Base-by-base conservation (phyloP, 2,797 vertebrate species). In the Darevskia nairensis region DNA sequence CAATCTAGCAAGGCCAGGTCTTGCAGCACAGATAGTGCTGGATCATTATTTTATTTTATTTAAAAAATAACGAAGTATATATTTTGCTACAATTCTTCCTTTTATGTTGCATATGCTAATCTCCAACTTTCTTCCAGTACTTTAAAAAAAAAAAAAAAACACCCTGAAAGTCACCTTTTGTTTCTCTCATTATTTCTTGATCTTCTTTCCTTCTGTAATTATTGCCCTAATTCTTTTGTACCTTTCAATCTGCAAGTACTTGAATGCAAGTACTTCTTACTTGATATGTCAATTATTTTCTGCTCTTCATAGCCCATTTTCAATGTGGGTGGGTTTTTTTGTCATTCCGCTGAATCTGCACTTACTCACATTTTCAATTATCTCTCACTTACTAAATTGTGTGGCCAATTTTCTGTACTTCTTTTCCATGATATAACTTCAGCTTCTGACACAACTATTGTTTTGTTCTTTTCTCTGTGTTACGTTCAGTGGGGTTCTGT, bases 301-400 rank as follows among this genome's bases (percentile, higher is more conserved):
- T 71, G 35, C 46, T 29, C 35, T 71, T 72, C 71, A 41, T 32
- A 82, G 19, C 44, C 78, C 44, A 69, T 59, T 84, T 82, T n/a
- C 44, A 78, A 17, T 88, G 27, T 83, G 71, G 41, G 59, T 75
- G 39, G 50, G 3, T 4, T 8, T 50, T 46, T 80, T 66, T 84
- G 41, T 83, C 81, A 83, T 64, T 71, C 27, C 72, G 19, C 61
- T 74, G 39, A 82, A 29, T 55, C 23, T 13, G 71, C 74, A 21
- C 59, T 74, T 39, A 68, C 59, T 74, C 29, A 68, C 41, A 77
- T 69, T 88, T 59, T 83, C 74, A 84, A 8, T 88, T 83, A 69
- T 55, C 32, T 84, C 81, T 50, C 41, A 75, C 64, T 83, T 77
- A 50, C 61, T 41, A 88, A 78, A 83, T 78, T 64, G 69, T 25